Evolutionary conservation across 2,113 vertebrate genomes (phyloP).

Genomic region (cat (Felis catus)): DNA sequence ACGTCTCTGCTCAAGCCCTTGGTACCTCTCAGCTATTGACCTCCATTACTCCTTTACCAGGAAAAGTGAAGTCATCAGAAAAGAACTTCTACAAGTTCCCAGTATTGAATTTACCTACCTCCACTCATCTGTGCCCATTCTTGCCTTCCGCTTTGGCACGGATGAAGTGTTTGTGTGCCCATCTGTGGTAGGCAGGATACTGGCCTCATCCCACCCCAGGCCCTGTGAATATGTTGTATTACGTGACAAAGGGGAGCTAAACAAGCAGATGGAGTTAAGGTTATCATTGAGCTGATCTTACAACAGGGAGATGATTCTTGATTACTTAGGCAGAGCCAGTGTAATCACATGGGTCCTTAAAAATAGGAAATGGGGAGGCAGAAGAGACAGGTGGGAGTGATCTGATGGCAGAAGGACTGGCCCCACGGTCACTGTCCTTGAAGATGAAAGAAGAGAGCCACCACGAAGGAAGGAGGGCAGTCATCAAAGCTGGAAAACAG

Average conservation of each 20-base stretch:
- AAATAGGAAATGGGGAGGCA: background rate
- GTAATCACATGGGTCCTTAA: background rate
- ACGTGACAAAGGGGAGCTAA: background rate
- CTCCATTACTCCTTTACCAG: background rate
- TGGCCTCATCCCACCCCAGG: no score
- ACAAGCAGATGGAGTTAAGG: background rate
- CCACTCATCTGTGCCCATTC: background rate
- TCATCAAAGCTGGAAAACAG: background rate
- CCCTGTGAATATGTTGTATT: background rate
- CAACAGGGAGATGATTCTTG: background rate
- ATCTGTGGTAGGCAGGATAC: background rate
- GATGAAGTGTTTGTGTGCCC: background rate
- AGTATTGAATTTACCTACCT: background rate
- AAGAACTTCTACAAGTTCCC: background rate
- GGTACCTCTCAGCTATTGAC: background rate
- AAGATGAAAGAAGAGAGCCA: background rate
- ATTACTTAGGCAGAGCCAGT: fast-evolving
- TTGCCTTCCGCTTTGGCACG: background rate
- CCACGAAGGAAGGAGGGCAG: background rate
- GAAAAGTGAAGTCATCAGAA: background rate
- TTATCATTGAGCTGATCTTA: background rate
- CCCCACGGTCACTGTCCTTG: background rate
- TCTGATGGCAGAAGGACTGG: background rate
- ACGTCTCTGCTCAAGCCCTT: background rate
- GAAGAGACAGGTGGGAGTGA: background rate